Evolutionary conservation across 2,113 vertebrate genomes (phyloP), one percentile per base, ranked within the genome.

Genomic region (Oryzias woworae): DNA sequence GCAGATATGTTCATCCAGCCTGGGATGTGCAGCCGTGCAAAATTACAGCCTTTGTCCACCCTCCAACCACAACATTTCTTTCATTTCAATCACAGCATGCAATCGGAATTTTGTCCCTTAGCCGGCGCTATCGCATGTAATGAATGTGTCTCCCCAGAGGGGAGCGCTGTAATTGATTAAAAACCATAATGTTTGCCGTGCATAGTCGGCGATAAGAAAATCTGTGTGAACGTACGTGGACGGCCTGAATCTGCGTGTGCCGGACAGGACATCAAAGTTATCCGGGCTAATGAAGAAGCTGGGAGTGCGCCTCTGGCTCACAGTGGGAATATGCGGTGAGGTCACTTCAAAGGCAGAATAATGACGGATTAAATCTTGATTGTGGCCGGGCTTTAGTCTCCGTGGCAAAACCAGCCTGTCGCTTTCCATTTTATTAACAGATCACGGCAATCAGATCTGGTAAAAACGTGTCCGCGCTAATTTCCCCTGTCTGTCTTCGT

Each of bases 291-390:
- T 90, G 86, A 91, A 87, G 87, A 86, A 82, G 84, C 86, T 76
- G 83, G 15, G 78, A 85, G 76, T 73, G 82, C 62, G 81, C 85
- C 85, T 79, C 70, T 73, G 76, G 85, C 87, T 90, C 88, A 77
- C 75, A 70, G 75, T 73, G 74, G 78, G 77, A 87, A 75, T 71
- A 41, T 24, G 80, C 77, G 48, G 68, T 61, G 84, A 91, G 89
- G 90, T 92, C 88, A 84, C 85, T 89, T 91, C 87, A 91, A 89
- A 90, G 89, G 74, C 81, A 24, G 81, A 66, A 88, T 89, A 90
- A 88, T 88, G 84, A 87, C 76, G 84, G 85, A 89, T 88, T 87
- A 90, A 83, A 81, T 87, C 75, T 76, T 85, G 87, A 89, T 88
- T 84, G 82, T n/a, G 57, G 70, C 56, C 65, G 41, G 13, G 80